These are phyloP conservation scores for Caiman crocodilus DNA, from an alignment of 2,797 vertebrate genomes.

Conservation along the genomic window DNA sequence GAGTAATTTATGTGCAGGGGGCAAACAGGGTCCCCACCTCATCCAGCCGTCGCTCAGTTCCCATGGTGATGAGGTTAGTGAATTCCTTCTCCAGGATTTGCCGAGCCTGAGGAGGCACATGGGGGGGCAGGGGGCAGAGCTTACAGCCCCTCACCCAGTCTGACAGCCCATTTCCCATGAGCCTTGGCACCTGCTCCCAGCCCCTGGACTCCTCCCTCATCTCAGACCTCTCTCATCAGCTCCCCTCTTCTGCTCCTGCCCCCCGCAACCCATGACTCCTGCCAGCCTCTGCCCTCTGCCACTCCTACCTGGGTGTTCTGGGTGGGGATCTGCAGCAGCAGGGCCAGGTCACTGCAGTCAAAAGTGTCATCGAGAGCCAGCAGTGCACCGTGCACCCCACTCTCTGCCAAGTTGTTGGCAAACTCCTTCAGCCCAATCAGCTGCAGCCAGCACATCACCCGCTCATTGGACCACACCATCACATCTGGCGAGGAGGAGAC, in stretches of 20 bases:
- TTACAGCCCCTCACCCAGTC: neutral
- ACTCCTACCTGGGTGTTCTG: conserved; percentile 90
- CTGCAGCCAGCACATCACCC: conserved; percentile 95
- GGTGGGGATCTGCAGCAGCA: conserved; percentile 94
- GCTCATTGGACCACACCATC: conserved; percentile 96
- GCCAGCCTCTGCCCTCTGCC: neutral
- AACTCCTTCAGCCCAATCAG: conserved; percentile 93
- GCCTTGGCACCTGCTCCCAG: too few species aligned
- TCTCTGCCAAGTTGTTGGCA: conserved; percentile 92
- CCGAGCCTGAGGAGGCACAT: conserved; percentile 82
- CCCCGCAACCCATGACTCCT: too few species aligned
- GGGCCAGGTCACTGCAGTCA: conserved; percentile 92
- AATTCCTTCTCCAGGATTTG: conserved; percentile 94
- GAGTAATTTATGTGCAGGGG: too few species aligned
- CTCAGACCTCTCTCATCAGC: too few species aligned
- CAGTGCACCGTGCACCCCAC: conserved; percentile 89
- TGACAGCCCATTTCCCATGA: neutral
- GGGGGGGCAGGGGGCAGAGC: neutral
- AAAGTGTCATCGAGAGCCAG: conserved; percentile 95
- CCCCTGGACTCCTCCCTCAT: neutral
- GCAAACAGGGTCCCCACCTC: conserved; percentile 81
- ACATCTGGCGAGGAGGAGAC: conserved; percentile 82
- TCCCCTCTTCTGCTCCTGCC: neutral
- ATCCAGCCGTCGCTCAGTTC: conserved; percentile 91
- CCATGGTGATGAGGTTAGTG: conserved; percentile 91